Percentiles rank a stretch among this genome's conserved stretches.
Conservation (phyloP, 92 coral and sea anemone genomes). For the Nematostella vectensis region DNA sequence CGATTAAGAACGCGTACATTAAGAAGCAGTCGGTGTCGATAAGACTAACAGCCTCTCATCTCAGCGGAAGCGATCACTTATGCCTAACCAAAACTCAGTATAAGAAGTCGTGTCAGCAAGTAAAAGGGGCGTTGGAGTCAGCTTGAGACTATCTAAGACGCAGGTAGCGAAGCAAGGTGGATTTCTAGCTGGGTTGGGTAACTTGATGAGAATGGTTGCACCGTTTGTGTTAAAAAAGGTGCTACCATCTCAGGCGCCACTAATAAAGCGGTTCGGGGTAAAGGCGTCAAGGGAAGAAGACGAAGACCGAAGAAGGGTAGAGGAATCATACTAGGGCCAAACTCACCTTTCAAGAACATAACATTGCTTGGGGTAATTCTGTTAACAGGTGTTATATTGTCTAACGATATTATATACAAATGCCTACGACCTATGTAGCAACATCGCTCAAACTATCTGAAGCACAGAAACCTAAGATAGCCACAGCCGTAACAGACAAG, state of each 20-base stretch:
- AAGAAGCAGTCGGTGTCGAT: background rate
- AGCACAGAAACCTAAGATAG: background rate
- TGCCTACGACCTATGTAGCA: background rate
- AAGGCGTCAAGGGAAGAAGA: background rate
- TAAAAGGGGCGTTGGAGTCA: background rate
- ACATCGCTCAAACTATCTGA: background rate
- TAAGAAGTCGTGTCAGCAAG: background rate
- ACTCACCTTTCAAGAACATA: background rate
- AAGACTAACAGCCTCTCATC: background rate
- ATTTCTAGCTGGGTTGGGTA: background rate
- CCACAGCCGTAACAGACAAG: background rate
- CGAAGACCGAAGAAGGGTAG: background rate
- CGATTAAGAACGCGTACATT: background rate
- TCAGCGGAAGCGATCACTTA: background rate
- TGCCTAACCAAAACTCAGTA: background rate
- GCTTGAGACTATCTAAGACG: background rate
- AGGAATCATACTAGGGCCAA: background rate
- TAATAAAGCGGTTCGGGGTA: background rate
- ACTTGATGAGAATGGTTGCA: background rate
- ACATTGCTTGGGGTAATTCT: background rate
- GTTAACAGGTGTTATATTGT: background rate
- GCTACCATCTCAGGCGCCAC: background rate
- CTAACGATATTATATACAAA: slow-evolving; percentile 5
- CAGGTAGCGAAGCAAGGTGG: background rate
- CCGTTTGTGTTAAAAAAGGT: background rate